Base-by-base conservation (phyloP, 2,797 vertebrate genomes). In the Microchirus variegatus region DNA sequence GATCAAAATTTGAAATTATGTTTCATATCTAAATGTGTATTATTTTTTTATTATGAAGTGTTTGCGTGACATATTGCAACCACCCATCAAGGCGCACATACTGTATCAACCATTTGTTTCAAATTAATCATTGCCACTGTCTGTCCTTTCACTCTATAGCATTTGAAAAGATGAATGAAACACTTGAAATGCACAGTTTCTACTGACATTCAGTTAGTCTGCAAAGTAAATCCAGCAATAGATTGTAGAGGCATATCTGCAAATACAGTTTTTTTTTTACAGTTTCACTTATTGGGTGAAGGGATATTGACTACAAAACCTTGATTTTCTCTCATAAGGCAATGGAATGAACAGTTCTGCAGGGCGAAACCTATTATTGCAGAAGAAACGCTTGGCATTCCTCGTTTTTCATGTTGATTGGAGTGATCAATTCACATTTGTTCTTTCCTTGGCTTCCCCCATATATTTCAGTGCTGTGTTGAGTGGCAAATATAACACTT, bases 321-420 rank as follows among this genome's bases (percentile, higher is more conserved):
- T 61, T 44, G 59, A 70, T 80, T 54, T 54, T 73, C 66, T 76
- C 40, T n/a, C 19, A 49, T 55, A 85, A 80, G 71, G 76, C 67
- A 77, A 63, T 58, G 46, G 54, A 80, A 59, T 50, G 72, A 83
- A 75, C 70, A 82, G 78, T 67, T 53, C 64, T 53, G 72, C 75
- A 68, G 67, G 66, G 68, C 43, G 37, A 78, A 72, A 73, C 66
- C 71, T 73, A 78, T 75, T 62, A 77, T 62, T 61, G 80, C 60
- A 71, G 74, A 63, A 72, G 70, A 67, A 62, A 46, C 5, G n/a
- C 41, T 63, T 79, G 81, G 77, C 82, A 76, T 81, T 58, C 65
- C 80, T 89, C 80, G 37, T 92, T 91, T 80, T 87, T 92, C 89
- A 90, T 80, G 67, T 55, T 88, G 86, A 90, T 90, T 87, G 83